Evolutionary conservation across 23 tunicate genomes (phyloP), one percentile per base, ranked within the genome.

Genomic region (Ascidia mentula): DNA sequence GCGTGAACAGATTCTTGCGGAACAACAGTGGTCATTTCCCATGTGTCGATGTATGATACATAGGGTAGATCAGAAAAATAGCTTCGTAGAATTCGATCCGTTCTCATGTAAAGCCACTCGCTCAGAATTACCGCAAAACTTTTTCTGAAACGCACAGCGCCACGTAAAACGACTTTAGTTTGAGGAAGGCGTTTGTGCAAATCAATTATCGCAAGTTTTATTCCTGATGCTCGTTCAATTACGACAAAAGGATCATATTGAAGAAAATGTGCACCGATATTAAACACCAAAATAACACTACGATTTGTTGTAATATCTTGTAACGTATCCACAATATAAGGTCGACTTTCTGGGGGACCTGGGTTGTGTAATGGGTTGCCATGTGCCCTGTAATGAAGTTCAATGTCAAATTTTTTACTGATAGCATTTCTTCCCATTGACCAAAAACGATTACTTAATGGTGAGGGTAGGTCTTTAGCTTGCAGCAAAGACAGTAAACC

Each of bases 281-380:
- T 87, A 18, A 87, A 37, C 22, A 87, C 37, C 34, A 87, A 82
- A 76, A 36, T 32, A 0, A 76, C 72, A 32, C 69, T 85, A 18
- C n/a, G 81, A 24, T 69, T 35, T 5, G 82, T 82, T 34, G 80
- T 85, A 0, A 34, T 69, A 0, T 69, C 22, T 13, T 37, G 59
- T 20, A 33, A 53, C 0, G 81, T 32, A 40, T 87, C 78, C 32
- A 80, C 81, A 9, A 87, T 17, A 31, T 87, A 87, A 9, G 86
- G 92, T 36, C 86, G 75, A 0, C 82, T 53, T 4, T 35, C 31
- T 4, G 71, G 46, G 0, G 86, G 86, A 26, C 86, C 86, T 31
- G 92, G 92, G 59, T 81, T 81, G 4, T 46, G 42, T 22, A 87
- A 37, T 36, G 92, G 92, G 7, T 76, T 40, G 18, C 92, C 92